Evolutionary conservation across 2,888 invertebrate species (phyloP), one percentile per base, ranked within the genome.

Genomic region (Andrena bicolor): DNA sequence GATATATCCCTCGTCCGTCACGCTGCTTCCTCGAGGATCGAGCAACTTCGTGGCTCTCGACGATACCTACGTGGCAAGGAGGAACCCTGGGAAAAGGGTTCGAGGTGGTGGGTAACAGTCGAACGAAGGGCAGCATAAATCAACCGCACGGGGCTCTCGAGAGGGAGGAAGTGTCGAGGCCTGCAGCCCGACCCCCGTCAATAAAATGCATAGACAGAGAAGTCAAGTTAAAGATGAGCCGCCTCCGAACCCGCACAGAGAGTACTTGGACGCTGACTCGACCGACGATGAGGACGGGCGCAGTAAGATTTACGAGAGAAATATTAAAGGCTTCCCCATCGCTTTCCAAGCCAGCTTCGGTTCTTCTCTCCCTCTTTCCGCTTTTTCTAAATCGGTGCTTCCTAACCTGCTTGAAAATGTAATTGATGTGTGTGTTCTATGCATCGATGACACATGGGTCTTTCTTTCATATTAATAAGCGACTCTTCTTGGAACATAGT

Each of bases 241-340:
- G 82, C 82, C 74, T 71, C 80, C 82, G 85, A 90, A 93, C 88
- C 88, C 90, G 56, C 91, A 83, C 85, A 88, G 92, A 82, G 92
- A 90, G 88, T 93, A 93, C 90, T 93, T 93, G 90, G 92, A 93
- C 89, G 93, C 93, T 76, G 89, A 89, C 89, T 92, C 89, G 90
- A 91, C 89, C 88, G 91, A 91, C 86, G 92, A 92, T 8, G 89
- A 86, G 81, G 88, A 84, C 69, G 61, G 10, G 63, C 86, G 64
- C 63, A 70, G 84, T 88, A 87, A 90, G 90, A 92, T 92, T 92
- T 91, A 89, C 89, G 90, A 85, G 84, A 83, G 88, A 90, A 90
- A 90, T 90, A 90, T 90, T 90, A 91, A 92, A 92, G 87, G 79
- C 86, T 76, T 73, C 80, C 71, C 51, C 70, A 3, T 61, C 61